phyloP scores from a whole-genome alignment of 2,113 vertebrate genomes.

The Brachyhypopomus occidentalis region DNA sequence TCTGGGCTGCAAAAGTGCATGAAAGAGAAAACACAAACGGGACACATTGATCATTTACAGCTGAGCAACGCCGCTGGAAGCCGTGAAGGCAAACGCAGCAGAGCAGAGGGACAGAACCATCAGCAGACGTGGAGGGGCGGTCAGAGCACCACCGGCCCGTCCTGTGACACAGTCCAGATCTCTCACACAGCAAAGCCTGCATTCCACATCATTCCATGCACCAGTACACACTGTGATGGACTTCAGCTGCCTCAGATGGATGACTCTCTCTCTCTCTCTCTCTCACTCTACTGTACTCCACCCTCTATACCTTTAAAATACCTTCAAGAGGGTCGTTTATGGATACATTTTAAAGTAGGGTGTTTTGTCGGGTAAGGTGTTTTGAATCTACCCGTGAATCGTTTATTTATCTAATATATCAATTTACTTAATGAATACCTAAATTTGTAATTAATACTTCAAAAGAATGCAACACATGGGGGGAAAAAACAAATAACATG shows the following conservation, averaged over 20 bases:
- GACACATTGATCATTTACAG: not conserved
- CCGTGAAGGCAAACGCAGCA: conserved; percentile 31
- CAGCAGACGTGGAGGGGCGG: not conserved
- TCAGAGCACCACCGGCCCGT: conserved; percentile 1
- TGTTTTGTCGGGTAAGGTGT: too few relatives aligned
- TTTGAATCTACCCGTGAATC: too few relatives aligned
- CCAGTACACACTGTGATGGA: not conserved
- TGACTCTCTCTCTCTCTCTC: not conserved
- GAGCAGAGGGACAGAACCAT: conserved; percentile 15
- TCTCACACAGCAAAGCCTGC: conserved; percentile 44
- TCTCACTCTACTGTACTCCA: not conserved
- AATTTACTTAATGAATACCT: not conserved
- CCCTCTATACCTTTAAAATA: too few relatives aligned
- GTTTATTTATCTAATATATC: too few relatives aligned
- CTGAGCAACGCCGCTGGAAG: conserved; percentile 18
- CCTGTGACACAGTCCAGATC: conserved; percentile 1
- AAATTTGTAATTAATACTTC: too few relatives aligned
- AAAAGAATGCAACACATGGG: too few relatives aligned
- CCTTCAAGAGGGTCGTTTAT: too few relatives aligned
- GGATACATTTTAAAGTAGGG: too few relatives aligned
- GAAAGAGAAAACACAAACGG: conserved; percentile 23
- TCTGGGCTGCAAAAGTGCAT: conserved; percentile 68
- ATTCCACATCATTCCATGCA: conserved; percentile 29
- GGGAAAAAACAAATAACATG: not conserved
- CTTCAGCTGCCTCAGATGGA: not conserved